phyloP scores from a whole-genome alignment of 2,888 invertebrate species.

The Ormyrus rosae region DNA sequence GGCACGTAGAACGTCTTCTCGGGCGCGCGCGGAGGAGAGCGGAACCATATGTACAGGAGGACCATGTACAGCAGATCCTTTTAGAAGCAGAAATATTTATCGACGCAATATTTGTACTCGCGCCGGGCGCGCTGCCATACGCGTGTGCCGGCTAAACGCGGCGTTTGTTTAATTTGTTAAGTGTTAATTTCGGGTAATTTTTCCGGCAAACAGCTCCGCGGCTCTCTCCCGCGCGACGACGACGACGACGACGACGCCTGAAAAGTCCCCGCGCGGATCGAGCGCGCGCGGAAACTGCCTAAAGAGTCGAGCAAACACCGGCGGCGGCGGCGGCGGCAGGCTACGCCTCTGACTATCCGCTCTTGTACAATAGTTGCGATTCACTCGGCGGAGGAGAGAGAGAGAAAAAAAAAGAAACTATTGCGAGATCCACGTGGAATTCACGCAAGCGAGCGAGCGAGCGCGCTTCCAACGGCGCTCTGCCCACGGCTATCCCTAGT shows the following conservation, averaged over 20 bases:
- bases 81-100: constrained; percentile 72
- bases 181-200: constrained; percentile 73
- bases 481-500: too few species aligned
- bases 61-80: constrained; percentile 64
- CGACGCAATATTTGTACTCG: constrained; percentile 70
- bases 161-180: constrained; percentile 71
- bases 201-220: constrained; percentile 65
- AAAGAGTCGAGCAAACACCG: constrained; percentile 67
- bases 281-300: constrained; percentile 54
- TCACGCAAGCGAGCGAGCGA: background rate
- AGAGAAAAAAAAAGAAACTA: background rate
- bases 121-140: constrained; percentile 40
- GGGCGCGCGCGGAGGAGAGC: too few species aligned
- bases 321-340: background rate
- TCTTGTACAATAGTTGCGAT: constrained; percentile 11
- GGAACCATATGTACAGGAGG: constrained; percentile 25
- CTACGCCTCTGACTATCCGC: background rate
- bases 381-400: background rate
- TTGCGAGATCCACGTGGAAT: constrained; percentile 14
- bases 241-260: background rate
- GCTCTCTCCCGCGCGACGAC: constrained; percentile 40
- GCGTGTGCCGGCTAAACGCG: background rate
- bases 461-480: too few species aligned
- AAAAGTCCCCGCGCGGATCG: constrained; percentile 29
- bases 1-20: background rate